Evolutionary conservation across 1,140 invertebrate genomes (phyloP).

Genomic region (Drosophila simulans): DNA sequence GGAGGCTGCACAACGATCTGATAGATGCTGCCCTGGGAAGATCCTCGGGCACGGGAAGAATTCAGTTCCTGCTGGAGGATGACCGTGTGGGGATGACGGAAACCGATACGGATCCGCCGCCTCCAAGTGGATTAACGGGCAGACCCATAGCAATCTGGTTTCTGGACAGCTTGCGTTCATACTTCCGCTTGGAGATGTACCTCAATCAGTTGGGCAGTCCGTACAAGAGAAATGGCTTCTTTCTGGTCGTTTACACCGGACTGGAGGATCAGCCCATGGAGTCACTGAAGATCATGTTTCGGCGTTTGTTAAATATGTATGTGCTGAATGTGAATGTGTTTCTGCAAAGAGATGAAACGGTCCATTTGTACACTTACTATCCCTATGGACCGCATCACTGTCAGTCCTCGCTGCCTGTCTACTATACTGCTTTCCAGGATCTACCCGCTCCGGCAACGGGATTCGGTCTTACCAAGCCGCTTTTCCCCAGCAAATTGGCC

Average conservation of each 20-base stretch:
- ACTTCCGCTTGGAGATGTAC: slow-evolving; percentile 52
- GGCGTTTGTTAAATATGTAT: slow-evolving; percentile 63
- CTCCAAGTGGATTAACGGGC: slow-evolving; percentile 26
- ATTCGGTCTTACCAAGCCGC: slow-evolving; percentile 11
- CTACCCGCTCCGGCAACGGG: not conserved
- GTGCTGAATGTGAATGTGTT: slow-evolving; percentile 72
- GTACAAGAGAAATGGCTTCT: slow-evolving; percentile 70
- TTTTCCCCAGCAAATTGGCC: slow-evolving; percentile 58
- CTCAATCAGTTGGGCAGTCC: slow-evolving; percentile 36
- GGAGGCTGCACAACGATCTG: slow-evolving; percentile 60
- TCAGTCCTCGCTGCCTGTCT: slow-evolving; percentile 59
- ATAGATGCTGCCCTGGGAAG: slow-evolving; percentile 50
- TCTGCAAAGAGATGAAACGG: slow-evolving; percentile 26
- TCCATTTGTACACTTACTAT: slow-evolving; percentile 73
- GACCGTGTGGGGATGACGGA: slow-evolving; percentile 31
- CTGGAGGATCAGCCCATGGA: slow-evolving; percentile 41
- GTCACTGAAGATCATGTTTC: slow-evolving; percentile 61
- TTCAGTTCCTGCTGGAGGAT: slow-evolving; percentile 57
- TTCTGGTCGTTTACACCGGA: slow-evolving; percentile 70
- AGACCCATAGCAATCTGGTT: slow-evolving; percentile 62
- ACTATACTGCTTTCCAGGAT: slow-evolving; percentile 53
- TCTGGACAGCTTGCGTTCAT: slow-evolving; percentile 66
- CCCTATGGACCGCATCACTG: slow-evolving; percentile 61
- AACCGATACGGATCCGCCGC: not conserved
- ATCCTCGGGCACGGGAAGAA: slow-evolving; percentile 11